Evolutionary conservation across 2,113 vertebrate species (phyloP).

Genomic region (Callospermophilus lateralis): DNA sequence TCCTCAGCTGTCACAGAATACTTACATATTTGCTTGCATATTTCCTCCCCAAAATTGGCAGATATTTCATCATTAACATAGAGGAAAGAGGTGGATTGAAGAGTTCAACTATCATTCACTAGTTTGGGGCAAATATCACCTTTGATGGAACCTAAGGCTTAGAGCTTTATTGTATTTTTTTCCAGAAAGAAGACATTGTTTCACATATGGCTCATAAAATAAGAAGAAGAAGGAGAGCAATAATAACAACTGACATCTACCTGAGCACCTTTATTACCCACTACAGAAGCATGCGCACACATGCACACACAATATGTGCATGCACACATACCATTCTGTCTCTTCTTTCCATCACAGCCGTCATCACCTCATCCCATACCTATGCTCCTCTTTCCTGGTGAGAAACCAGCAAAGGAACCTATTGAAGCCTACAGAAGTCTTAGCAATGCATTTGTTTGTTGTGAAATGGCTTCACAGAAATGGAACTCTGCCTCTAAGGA

Average conservation of each 20-base stretch:
- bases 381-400: background rate
- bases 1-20: slow-evolving; percentile 75
- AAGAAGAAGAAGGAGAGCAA: background rate
- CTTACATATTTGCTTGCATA: slow-evolving; percentile 66
- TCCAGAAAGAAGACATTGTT: background rate
- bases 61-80: slow-evolving; percentile 46
- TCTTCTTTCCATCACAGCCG: background rate
- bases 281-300: background rate
- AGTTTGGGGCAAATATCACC: background rate
- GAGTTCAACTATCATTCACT: slow-evolving; percentile 7
- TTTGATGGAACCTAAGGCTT: background rate
- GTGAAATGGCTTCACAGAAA: background rate
- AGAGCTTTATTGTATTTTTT: slow-evolving; percentile 23
- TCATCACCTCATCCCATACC: background rate
- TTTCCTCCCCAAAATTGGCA: slow-evolving; percentile 57
- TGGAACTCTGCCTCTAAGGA: background rate
- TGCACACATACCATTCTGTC: background rate
- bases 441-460: background rate
- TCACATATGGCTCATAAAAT: slow-evolving; percentile 14
- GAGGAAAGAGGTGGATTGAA: background rate
- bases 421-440: background rate
- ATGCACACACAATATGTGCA: background rate
- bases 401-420: background rate
- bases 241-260: background rate
- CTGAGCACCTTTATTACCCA: background rate